A percentile compares a stretch with the other conserved stretches of the same genome.
Evolutionary conservation across 2,113 vertebrate genomes (phyloP).

Genomic region (Hemiscyllium ocellatum): DNA sequence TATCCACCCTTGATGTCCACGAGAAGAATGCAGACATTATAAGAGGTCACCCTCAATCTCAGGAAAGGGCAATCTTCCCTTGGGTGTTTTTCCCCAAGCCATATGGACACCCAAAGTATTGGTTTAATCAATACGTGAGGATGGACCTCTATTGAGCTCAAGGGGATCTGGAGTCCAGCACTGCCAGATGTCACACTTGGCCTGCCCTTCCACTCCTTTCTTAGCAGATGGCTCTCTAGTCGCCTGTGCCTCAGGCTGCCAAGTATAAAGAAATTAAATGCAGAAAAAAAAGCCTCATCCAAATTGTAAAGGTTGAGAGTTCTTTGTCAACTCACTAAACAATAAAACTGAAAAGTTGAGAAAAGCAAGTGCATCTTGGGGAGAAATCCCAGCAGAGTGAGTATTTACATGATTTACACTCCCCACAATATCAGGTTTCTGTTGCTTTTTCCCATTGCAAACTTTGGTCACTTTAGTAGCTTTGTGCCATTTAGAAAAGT

Average conservation of each 20-base stretch:
- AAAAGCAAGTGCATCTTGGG: not conserved
- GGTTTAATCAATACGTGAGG: constrained; percentile 31
- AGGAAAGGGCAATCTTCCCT: constrained; percentile 21
- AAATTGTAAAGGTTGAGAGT: constrained; percentile 24
- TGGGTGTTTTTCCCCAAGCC: constrained; percentile 19
- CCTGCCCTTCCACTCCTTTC: constrained; percentile 21
- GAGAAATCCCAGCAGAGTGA: not conserved
- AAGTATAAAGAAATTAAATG: constrained; percentile 11
- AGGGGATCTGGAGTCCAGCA: constrained; percentile 33
- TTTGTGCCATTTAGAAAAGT: not conserved
- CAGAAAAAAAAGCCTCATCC: not conserved
- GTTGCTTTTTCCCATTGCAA: not conserved
- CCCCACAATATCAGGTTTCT: not conserved
- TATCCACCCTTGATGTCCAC: not conserved
- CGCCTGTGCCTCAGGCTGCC: constrained; percentile 22
- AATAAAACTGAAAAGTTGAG: not conserved
- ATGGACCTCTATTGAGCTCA: constrained; percentile 36
- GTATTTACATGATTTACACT: not conserved
- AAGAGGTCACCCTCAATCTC: constrained; percentile 8
- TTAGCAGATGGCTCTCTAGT: constrained; percentile 28
- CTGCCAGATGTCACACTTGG: constrained; percentile 32
- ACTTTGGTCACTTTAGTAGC: not conserved
- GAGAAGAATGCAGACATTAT: not conserved
- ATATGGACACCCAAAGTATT: constrained; percentile 36
- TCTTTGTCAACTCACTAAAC: constrained; percentile 1